Conservation (phyloP, 2,888 invertebrate species). For the Venusia cambrica region DNA sequence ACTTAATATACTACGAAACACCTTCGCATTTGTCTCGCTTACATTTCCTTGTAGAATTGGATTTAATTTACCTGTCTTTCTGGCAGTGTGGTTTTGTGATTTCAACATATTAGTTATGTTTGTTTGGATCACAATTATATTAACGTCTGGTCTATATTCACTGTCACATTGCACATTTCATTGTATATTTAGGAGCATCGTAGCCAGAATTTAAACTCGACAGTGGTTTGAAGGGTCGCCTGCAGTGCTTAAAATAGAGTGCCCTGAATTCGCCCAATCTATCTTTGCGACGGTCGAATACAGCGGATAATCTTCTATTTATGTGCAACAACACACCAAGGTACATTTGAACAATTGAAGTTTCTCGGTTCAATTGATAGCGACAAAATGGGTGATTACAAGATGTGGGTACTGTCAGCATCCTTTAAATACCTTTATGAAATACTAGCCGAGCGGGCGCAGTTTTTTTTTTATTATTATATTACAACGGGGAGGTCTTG, state of each 20-base stretch:
- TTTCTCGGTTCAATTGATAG: constrained; percentile 34
- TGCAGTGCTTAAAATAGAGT: constrained; percentile 29
- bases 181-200: constrained; percentile 4
- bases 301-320: constrained; percentile 20
- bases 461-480: too few relatives aligned
- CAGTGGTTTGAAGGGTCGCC: constrained; percentile 16
- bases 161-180: constrained; percentile 3
- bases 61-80: constrained; percentile 29
- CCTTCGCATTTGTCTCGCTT: constrained; percentile 17
- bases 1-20: constrained; percentile 7
- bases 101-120: constrained; percentile 14
- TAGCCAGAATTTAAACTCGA: constrained; percentile 18
- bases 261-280: constrained; percentile 25
- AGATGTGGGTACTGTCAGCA: constrained; percentile 14
- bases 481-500: too few relatives aligned
- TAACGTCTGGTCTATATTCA: constrained; percentile 2
- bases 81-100: constrained; percentile 24
- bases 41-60: constrained; percentile 17
- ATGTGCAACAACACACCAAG: constrained; percentile 25
- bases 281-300: constrained; percentile 15
- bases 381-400: constrained; percentile 49
- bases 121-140: constrained; percentile 14
- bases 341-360: constrained; percentile 34
- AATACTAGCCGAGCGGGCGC: too few relatives aligned
- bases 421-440: too few relatives aligned